Conservation (phyloP, 2,113 vertebrate genomes). For the Benitochromis conjunctus region DNA sequence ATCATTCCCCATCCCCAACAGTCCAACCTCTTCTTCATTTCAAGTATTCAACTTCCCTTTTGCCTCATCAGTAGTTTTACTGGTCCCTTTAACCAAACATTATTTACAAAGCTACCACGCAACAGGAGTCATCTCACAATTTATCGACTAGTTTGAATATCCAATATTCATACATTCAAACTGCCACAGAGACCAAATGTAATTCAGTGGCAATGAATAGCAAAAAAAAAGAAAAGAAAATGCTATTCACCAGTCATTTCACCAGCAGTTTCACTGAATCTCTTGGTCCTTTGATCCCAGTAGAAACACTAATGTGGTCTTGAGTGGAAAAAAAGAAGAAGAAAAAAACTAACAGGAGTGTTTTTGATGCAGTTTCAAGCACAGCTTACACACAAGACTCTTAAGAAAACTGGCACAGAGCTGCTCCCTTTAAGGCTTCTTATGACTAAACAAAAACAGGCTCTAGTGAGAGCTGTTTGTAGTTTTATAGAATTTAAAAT, state of each 20-base stretch:
- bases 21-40: conserved; percentile 9
- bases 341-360: neutral
- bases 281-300: neutral
- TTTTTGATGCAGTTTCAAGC: conserved; percentile 46
- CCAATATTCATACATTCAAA: conserved; percentile 8
- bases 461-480: neutral
- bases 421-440: conserved; percentile 25
- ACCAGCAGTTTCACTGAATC: neutral
- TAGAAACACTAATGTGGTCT: neutral
- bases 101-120: conserved; percentile 27
- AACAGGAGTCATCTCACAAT: conserved; percentile 5
- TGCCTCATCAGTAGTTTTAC: conserved; percentile 70
- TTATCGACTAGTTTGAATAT: conserved; percentile 6
- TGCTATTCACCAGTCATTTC: conserved; percentile 2
- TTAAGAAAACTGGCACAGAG: conserved; percentile 31
- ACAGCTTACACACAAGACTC: conserved; percentile 29
- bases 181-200: neutral
- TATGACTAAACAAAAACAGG: neutral
- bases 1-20: neutral
- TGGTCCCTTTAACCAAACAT: conserved; percentile 54
- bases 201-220: neutral
- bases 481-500: conserved; percentile 1
- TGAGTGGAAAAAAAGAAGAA: neutral
- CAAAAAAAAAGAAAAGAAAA: conserved; percentile 4
- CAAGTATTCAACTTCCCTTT: conserved; percentile 41